Evolutionary conservation across 1,140 invertebrate genomes (phyloP).

Genomic region (Trachelipus rathkii): DNA sequence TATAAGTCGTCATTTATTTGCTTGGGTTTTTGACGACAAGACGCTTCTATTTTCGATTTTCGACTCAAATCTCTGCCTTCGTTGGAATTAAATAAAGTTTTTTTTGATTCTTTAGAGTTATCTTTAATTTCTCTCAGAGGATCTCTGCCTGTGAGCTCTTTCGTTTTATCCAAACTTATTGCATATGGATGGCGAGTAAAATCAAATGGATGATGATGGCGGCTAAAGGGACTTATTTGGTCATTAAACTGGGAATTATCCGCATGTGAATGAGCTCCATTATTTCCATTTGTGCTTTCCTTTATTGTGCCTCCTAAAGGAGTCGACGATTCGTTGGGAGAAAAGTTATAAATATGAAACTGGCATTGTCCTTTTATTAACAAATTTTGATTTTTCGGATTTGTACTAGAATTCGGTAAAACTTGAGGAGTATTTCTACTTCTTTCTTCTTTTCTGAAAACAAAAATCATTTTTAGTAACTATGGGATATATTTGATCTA

Average conservation of each 20-base stretch:
- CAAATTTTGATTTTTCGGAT: neutral
- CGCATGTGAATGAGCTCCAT: too few species aligned
- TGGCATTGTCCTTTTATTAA: neutral
- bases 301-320: neutral
- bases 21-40: constrained; percentile 41
- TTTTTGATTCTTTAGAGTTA: constrained; percentile 28
- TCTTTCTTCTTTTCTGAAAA: neutral
- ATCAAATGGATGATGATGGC: constrained; percentile 24
- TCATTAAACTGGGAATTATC: too few species aligned
- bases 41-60: constrained; percentile 30
- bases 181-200: constrained; percentile 38
- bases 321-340: neutral
- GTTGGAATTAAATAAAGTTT: constrained; percentile 10
- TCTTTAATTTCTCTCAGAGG: constrained; percentile 42
- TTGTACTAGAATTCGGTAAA: neutral
- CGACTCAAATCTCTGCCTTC: constrained; percentile 25
- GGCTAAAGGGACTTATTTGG: constrained; percentile 19
- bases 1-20: constrained; percentile 51
- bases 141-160: constrained; percentile 34
- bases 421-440: neutral
- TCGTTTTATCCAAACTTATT: constrained; percentile 42
- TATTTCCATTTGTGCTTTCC: too few species aligned
- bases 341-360: neutral
- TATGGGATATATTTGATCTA: neutral
- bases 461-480: neutral